A percentile compares a stretch with the other conserved stretches of the same genome.
Conservation (phyloP, 2,888 invertebrate species). For the Aphidoletes aphidimyza region DNA sequence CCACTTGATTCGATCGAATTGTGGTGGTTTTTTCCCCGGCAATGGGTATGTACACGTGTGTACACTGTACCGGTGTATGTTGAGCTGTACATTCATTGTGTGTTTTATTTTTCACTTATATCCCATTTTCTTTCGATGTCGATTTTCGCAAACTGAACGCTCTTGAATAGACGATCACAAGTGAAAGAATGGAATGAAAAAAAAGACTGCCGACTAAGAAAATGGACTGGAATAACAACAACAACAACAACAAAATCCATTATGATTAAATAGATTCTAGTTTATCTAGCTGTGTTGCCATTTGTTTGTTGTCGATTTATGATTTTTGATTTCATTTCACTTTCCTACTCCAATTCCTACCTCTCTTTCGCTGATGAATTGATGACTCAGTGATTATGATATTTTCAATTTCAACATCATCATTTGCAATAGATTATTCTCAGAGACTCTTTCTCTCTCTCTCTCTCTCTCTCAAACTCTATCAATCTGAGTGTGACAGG, state of each 20-base stretch:
- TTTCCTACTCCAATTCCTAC: neutral
- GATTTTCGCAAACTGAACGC: neutral
- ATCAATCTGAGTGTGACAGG: too few species aligned
- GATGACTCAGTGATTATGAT: conserved; percentile 51
- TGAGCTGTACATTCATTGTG: neutral
- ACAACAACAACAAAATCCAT: conserved; percentile 4
- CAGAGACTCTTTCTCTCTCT: too few species aligned
- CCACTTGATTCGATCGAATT: neutral
- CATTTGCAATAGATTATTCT: conserved; percentile 28
- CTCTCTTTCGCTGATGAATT: neutral
- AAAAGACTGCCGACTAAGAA: neutral
- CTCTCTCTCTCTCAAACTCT: too few species aligned
- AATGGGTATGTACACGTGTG: too few species aligned
- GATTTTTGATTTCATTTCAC: neutral
- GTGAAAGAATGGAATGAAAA: too few species aligned
- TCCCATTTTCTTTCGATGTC: conserved; percentile 5
- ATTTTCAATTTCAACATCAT: conserved; percentile 35
- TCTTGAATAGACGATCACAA: too few species aligned
- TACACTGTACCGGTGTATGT: too few species aligned
- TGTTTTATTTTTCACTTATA: neutral
- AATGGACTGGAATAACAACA: too few species aligned
- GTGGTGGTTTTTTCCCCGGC: neutral
- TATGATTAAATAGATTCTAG: conserved; percentile 38
- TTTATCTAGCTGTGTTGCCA: neutral
- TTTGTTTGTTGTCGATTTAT: conserved; percentile 48